Evolutionary conservation across 2,888 invertebrate species (phyloP).

Genomic region (Tiliacea citrago): DNA sequence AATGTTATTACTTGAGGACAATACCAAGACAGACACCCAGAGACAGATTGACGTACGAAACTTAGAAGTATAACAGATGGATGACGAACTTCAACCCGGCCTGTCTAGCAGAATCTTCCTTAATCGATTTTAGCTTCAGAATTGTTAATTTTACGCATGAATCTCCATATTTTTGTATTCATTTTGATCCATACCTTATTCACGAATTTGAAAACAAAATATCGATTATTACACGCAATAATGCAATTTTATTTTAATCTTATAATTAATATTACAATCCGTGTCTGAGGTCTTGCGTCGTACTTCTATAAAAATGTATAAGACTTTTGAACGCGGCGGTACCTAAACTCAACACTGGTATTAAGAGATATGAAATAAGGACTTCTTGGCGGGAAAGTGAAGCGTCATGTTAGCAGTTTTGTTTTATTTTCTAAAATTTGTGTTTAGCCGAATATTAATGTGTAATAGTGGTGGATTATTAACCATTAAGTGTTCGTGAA

Average conservation of each 20-base stretch:
- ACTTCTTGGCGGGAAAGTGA: too few species aligned
- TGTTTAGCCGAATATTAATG: too few species aligned
- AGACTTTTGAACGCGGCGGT: background rate
- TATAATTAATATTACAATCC: background rate
- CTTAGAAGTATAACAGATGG: slow-evolving; percentile 17
- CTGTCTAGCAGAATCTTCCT: background rate
- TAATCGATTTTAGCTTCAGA: background rate
- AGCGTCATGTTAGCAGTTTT: too few species aligned
- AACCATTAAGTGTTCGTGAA: too few species aligned
- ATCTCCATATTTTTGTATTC: background rate
- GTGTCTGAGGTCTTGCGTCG: background rate
- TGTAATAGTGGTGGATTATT: too few species aligned
- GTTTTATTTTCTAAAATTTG: too few species aligned
- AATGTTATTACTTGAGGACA: slow-evolving; percentile 42
- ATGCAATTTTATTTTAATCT: background rate
- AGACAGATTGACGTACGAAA: slow-evolving; percentile 21
- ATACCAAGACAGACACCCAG: slow-evolving; percentile 21
- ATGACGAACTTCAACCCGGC: background rate
- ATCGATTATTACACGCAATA: background rate
- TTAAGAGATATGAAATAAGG: slow-evolving; percentile 15
- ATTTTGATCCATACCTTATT: background rate
- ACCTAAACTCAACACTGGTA: slow-evolving; percentile 6
- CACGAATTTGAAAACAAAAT: slow-evolving; percentile 1
- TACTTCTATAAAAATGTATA: background rate
- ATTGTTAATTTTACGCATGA: background rate